phyloP scores from a whole-genome alignment of 2,113 vertebrate genomes.

The Crotophaga sulcirostris region DNA sequence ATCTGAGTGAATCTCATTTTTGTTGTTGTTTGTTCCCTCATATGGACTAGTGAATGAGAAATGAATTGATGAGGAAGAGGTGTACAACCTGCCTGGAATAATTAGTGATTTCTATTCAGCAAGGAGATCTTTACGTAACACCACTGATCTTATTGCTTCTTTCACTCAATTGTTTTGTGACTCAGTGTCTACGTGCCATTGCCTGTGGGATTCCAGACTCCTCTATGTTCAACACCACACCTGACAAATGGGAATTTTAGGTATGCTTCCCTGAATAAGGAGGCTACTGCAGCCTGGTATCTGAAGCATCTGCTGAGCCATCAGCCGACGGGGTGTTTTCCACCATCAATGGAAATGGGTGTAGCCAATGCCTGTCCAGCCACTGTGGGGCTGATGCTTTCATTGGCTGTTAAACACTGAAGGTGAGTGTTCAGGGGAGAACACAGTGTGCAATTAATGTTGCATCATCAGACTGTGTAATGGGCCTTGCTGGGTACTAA shows the following conservation, averaged over 20 bases:
- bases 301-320: not conserved
- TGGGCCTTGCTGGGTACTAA: not conserved
- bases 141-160: not conserved
- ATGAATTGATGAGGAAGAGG: not conserved
- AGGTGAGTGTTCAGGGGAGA: not conserved
- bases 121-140: not conserved
- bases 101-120: not conserved
- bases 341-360: not conserved
- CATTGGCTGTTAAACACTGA: not conserved
- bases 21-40: no score
- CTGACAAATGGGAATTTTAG: not conserved
- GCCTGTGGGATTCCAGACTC: not conserved
- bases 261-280: not conserved
- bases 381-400: not conserved
- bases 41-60: not conserved
- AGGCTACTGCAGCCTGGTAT: not conserved
- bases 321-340: not conserved
- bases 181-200: not conserved
- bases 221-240: not conserved
- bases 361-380: not conserved
- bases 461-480: not conserved
- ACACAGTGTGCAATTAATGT: not conserved
- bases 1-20: not conserved
- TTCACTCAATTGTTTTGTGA: not conserved
- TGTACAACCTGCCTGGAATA: not conserved